These are phyloP conservation scores for Drosophila histrio DNA, from an alignment of 2,888 invertebrate species.

Conservation along the genomic window DNA sequence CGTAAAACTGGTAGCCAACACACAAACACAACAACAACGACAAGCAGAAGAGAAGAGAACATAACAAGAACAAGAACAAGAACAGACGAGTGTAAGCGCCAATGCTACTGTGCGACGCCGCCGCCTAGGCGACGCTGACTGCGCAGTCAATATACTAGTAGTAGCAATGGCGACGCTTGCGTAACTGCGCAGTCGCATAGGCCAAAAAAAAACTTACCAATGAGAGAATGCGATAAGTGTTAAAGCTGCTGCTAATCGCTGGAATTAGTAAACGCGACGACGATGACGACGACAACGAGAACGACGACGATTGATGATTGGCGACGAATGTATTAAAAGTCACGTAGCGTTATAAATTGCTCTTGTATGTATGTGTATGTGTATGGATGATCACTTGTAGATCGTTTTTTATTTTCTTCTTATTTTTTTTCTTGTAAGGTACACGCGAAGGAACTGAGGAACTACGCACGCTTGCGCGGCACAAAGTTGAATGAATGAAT, in stretches of 20 bases:
- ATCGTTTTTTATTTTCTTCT: conserved; percentile 21
- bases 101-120: conserved; percentile 58
- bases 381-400: conserved; percentile 15
- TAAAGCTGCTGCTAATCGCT: conserved; percentile 43
- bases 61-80: conserved; percentile 12
- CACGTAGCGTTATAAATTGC: conserved; percentile 39
- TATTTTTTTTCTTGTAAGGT: conserved; percentile 49
- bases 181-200: conserved; percentile 53
- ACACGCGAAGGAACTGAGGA: conserved; percentile 79
- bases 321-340: conserved; percentile 33
- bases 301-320: conserved; percentile 28
- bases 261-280: conserved; percentile 47
- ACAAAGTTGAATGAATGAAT: conserved; percentile 79
- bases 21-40: conserved; percentile 31
- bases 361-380: conserved; percentile 7
- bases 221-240: conserved; percentile 34
- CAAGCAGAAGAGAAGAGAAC: neutral
- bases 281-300: conserved; percentile 13
- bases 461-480: conserved; percentile 80
- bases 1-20: conserved; percentile 83
- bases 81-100: conserved; percentile 39
- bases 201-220: conserved; percentile 55
- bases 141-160: conserved; percentile 46
- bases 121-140: conserved; percentile 43
- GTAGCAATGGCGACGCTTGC: conserved; percentile 55